Base-by-base conservation (phyloP, 2,113 vertebrate genomes). In the Lasiurus borealis region DNA sequence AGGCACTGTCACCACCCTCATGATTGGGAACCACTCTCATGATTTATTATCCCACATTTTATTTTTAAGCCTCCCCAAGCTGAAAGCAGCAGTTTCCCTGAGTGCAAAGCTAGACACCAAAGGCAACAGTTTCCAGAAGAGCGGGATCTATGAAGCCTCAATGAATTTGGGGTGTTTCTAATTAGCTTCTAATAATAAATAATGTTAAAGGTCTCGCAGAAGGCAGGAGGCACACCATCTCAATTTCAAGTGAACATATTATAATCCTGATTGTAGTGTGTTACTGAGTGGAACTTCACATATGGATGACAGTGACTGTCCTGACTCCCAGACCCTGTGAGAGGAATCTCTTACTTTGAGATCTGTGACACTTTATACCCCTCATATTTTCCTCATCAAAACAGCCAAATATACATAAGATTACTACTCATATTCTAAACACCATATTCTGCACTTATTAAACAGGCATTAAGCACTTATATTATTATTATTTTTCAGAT, bases 401-500 rank as follows among this genome's bases (percentile, higher is more conserved):
- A 78, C 21, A 81, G 46, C 48, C 36, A 57, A 9, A 13, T 23
- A 40, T 15, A 69, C 75, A 64, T 93, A 85, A 88, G 48, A 89
- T 76, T 95, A 83, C 36, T 54, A 13, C 40, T 40, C 40, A n/a
- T 44, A 69, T 44, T 69, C 59, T 95, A 75, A 84, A 54, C 88
- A 73, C 1, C n/a, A n/a, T 21, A 92, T 34, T 91, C 82, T 36
- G 11, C 72, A 59, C 34, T 92, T 88, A 87, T 73, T 93, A 91
- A 88, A 36, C 29, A 85, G 11, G 5, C 36, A 73, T 72, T 73
- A 93, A 95, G 25, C 29, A 89, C 73, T 88, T 88, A 48, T 66
- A 78, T 15, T 76, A 78, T 68, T 48, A 59, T 13, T 48, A 68
- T 52, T 95, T 92, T 94, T 78, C 62, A 88, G 27, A 83, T 82